Evolutionary conservation across 2,888 invertebrate species (phyloP).

Genomic region (Drosophila affinis): DNA sequence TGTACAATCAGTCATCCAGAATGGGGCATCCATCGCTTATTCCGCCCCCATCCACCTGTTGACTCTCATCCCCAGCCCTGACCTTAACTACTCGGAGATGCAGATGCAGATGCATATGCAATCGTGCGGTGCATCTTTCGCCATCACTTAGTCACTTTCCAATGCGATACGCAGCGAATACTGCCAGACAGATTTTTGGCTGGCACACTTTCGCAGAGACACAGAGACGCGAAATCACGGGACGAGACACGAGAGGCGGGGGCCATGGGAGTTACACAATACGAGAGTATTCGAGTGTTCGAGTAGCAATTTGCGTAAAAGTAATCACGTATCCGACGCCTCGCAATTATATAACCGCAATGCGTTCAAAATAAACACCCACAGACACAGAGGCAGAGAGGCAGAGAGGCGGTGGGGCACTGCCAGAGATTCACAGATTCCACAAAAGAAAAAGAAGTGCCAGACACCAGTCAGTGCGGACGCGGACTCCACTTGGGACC

Average conservation of each 20-base stretch:
- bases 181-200: neutral
- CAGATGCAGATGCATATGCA: neutral
- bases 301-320: slow-evolving; percentile 59
- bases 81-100: slow-evolving; percentile 26
- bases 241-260: neutral
- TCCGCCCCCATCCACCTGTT: neutral
- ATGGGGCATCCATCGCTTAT: neutral
- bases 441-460: slow-evolving; percentile 51
- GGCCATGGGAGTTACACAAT: slow-evolving; percentile 35
- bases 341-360: slow-evolving; percentile 67
- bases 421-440: slow-evolving; percentile 30
- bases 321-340: slow-evolving; percentile 51
- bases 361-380: slow-evolving; percentile 68
- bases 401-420: no score
- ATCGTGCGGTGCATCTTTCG: neutral
- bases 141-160: slow-evolving; percentile 26
- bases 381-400: slow-evolving; percentile 37
- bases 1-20: neutral
- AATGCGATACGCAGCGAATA: neutral
- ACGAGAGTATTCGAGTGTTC: slow-evolving; percentile 12
- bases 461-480: slow-evolving; percentile 44
- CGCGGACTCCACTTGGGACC: slow-evolving; percentile 5
- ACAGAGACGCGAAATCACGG: neutral
- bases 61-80: slow-evolving; percentile 21
- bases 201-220: slow-evolving; percentile 41